Evolutionary conservation across 2,113 vertebrate species (phyloP).

Genomic region (Dipodomys spectabilis): DNA sequence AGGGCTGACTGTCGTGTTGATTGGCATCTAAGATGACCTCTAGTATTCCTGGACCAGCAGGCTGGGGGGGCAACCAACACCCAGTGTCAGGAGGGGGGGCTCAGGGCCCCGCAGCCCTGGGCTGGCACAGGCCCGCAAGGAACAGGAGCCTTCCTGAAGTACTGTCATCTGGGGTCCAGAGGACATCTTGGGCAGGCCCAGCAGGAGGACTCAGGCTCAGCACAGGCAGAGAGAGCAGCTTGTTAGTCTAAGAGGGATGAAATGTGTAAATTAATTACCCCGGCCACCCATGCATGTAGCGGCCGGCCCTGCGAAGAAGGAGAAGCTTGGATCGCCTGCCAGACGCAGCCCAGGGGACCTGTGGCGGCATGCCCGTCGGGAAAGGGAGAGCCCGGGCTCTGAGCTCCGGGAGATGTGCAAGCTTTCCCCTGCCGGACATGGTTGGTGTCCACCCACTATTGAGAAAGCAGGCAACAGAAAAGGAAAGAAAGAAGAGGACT

Average conservation of each 20-base stretch:
- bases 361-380: background rate
- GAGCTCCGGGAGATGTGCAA: background rate
- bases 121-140: too few relatives aligned
- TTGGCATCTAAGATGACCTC: background rate
- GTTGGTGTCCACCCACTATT: background rate
- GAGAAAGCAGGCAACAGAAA: background rate
- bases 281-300: constrained; percentile 21
- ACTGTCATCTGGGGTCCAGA: too few relatives aligned
- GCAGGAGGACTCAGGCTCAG: background rate
- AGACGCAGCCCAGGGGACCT: background rate
- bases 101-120: too few relatives aligned
- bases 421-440: background rate
- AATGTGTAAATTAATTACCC: constrained; percentile 80
- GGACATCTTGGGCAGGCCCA: background rate
- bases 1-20: background rate
- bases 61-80: background rate
- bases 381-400: background rate
- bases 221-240: constrained; percentile 52
- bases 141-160: accelerated
- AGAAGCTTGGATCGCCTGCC: background rate
- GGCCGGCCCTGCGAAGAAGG: background rate
- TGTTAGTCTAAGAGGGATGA: constrained; percentile 75
- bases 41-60: background rate
- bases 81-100: background rate
- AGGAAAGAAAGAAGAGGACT: background rate